Conservation (phyloP, 2,797 vertebrate genomes). For the Gallinago solitaria region DNA sequence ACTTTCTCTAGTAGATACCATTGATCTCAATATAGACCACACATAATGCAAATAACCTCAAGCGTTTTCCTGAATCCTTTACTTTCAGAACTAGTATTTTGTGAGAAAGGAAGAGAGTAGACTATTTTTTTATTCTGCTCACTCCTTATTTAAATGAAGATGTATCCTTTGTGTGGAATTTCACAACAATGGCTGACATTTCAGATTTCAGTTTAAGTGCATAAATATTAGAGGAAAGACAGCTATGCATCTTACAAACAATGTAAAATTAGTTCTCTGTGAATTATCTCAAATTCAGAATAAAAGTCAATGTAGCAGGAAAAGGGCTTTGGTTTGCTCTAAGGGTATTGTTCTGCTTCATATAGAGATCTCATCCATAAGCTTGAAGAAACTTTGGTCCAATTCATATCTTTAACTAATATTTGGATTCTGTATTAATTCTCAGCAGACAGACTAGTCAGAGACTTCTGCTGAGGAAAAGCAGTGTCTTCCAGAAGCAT, state of each 20-base stretch:
- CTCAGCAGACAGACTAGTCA: background rate
- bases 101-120: background rate
- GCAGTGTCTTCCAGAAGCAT: background rate
- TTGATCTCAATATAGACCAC: background rate
- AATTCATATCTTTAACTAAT: background rate
- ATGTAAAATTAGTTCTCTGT: background rate
- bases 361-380: background rate
- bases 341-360: background rate
- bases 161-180: background rate
- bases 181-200: background rate
- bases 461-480: background rate
- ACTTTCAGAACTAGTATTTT: background rate
- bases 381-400: background rate
- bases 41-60: background rate
- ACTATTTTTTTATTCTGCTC: background rate
- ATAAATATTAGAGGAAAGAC: background rate
- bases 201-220: background rate
- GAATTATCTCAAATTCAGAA: background rate
- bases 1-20: background rate
- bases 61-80: background rate
- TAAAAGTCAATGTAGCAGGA: background rate
- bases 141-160: background rate
- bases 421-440: background rate
- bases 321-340: background rate
- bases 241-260: background rate